These are phyloP conservation scores for Arothron firmamentum DNA, from an alignment of 2,113 vertebrate species.

Conservation along the genomic window DNA sequence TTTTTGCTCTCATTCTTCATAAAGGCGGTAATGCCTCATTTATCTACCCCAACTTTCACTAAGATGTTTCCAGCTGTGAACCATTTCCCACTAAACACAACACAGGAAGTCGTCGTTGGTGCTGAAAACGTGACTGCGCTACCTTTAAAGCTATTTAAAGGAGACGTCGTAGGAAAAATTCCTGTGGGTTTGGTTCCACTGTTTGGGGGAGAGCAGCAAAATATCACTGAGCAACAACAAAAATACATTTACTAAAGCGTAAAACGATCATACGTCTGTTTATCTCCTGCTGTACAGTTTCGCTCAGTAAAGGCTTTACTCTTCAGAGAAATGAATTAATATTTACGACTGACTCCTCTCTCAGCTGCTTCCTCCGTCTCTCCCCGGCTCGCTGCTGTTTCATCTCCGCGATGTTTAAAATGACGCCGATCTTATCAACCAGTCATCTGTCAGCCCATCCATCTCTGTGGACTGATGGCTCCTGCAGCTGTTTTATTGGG, in stretches of 20 bases:
- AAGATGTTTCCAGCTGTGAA: conserved; percentile 15
- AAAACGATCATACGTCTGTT: no score
- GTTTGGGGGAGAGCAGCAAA: no score
- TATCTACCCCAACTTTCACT: conserved; percentile 59
- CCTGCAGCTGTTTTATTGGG: conserved; percentile 50
- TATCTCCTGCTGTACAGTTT: no score
- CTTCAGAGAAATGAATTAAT: conserved; percentile 73
- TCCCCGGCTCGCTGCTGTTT: conserved; percentile 37
- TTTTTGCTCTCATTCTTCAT: conserved; percentile 25
- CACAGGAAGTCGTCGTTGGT: no score
- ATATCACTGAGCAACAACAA: no score
- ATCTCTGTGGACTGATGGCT: conserved; percentile 63
- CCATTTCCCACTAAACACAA: no score
- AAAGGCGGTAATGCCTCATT: conserved; percentile 58
- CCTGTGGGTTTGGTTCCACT: no score
- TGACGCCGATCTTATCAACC: conserved; percentile 71
- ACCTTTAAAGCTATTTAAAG: no score
- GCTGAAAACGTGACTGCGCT: no score
- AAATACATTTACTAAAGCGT: no score
- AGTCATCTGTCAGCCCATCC: conserved; percentile 68
- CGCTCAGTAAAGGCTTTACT: not conserved
- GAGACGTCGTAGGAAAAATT: no score
- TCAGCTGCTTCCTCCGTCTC: conserved; percentile 33
- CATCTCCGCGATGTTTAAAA: conserved; percentile 63
- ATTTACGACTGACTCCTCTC: conserved; percentile 65